Evolutionary conservation across 1,140 invertebrate species (phyloP).

Genomic region (Ridgeia piscesae): DNA sequence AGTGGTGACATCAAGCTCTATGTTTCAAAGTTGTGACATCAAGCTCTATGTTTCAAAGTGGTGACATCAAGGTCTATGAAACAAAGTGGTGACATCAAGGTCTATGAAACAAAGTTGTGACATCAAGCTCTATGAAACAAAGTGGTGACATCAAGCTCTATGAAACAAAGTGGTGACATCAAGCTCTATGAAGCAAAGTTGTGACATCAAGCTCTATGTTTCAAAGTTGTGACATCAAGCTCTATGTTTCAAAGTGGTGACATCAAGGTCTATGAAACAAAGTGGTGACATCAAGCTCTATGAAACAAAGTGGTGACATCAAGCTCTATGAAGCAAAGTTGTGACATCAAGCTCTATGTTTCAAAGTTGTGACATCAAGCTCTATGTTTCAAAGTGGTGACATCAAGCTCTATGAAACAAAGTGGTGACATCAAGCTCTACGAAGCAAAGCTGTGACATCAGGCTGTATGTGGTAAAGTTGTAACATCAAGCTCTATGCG

Average conservation of each 20-base stretch:
- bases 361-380: neutral
- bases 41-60: neutral
- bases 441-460: neutral
- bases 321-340: neutral
- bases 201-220: neutral
- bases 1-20: neutral
- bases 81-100: neutral
- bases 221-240: neutral
- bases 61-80: neutral
- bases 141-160: neutral
- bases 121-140: neutral
- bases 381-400: neutral
- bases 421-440: too few relatives aligned
- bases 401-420: neutral
- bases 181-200: neutral
- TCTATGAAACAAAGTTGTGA: neutral
- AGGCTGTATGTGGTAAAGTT: neutral
- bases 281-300: neutral
- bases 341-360: neutral
- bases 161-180: neutral
- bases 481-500: neutral
- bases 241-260: neutral
- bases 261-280: neutral
- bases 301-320: neutral
- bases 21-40: neutral